Evolutionary conservation across 2,113 vertebrate genomes (phyloP).

Genomic region (Corydoras sp.): DNA sequence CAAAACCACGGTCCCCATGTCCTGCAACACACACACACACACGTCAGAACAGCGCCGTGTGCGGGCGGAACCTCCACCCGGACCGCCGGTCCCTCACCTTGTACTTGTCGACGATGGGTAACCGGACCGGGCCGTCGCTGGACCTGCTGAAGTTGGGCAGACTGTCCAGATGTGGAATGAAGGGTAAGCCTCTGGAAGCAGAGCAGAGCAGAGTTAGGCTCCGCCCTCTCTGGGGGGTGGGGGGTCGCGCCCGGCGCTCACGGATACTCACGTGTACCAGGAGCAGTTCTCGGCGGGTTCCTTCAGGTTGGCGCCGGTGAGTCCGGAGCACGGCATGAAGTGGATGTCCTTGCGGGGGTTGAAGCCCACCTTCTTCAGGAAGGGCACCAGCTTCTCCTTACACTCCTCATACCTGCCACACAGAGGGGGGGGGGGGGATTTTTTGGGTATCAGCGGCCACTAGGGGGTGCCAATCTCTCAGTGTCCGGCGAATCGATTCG

Average conservation of each 20-base stretch:
- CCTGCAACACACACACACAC: too few species aligned
- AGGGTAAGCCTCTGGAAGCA: constrained; percentile 77
- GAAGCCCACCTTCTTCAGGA: constrained; percentile 89
- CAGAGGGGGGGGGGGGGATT: too few species aligned
- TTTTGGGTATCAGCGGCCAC: too few species aligned
- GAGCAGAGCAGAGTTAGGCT: background rate
- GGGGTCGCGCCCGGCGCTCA: too few species aligned
- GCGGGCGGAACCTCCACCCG: background rate
- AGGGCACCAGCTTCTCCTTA: constrained; percentile 88
- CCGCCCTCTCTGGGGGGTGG: background rate
- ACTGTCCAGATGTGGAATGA: constrained; percentile 89
- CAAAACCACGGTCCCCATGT: constrained; percentile 95
- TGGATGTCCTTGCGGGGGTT: constrained; percentile 90
- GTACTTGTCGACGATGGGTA: constrained; percentile 90
- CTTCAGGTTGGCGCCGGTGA: constrained; percentile 85
- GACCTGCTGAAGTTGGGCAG: constrained; percentile 86
- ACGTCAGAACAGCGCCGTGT: background rate
- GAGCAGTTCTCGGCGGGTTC: constrained; percentile 78
- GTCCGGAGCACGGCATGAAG: constrained; percentile 88
- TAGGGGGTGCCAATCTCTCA: too few species aligned
- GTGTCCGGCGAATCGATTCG: too few species aligned
- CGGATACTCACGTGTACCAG: constrained; percentile 84
- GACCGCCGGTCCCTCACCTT: constrained; percentile 74
- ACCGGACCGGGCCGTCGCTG: constrained; percentile 81
- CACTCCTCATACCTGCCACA: constrained; percentile 90